Evolutionary conservation across 1,140 invertebrate genomes (phyloP).

Genomic region (Atta colombica): DNA sequence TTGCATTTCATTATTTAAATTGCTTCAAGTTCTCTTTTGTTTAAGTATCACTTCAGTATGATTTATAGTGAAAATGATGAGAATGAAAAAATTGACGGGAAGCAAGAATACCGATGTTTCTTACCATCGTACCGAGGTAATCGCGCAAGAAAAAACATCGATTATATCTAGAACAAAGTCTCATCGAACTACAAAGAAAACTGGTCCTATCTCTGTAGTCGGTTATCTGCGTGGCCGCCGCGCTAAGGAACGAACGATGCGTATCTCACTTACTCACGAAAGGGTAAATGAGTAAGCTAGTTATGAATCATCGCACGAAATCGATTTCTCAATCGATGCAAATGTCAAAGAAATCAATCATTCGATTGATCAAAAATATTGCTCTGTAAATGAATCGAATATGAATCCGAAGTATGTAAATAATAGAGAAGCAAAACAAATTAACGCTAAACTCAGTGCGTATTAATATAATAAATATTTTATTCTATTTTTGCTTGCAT

Average conservation of each 20-base stretch:
- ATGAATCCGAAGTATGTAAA: not conserved
- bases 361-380: conserved; percentile 32
- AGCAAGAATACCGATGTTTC: conserved; percentile 58
- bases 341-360: not conserved
- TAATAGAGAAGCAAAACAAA: not conserved
- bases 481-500: no score
- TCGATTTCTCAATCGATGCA: conserved; percentile 52
- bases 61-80: conserved; percentile 10
- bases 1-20: conserved; percentile 10
- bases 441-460: not conserved
- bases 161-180: conserved; percentile 69
- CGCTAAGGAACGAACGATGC: conserved; percentile 38
- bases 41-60: not conserved
- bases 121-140: conserved; percentile 23
- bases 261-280: conserved; percentile 42
- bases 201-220: conserved; percentile 11
- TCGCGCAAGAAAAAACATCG: conserved; percentile 55
- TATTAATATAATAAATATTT: not conserved
- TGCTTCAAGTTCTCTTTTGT: not conserved
- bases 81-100: conserved; percentile 27
- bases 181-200: conserved; percentile 63
- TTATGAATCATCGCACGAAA: conserved; percentile 68
- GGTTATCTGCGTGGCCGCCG: conserved; percentile 41
- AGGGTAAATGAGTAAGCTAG: conserved; percentile 58
- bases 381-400: not conserved